Evolutionary conservation across 2,888 invertebrate genomes (phyloP).

Genomic region (Pinctada fucata): DNA sequence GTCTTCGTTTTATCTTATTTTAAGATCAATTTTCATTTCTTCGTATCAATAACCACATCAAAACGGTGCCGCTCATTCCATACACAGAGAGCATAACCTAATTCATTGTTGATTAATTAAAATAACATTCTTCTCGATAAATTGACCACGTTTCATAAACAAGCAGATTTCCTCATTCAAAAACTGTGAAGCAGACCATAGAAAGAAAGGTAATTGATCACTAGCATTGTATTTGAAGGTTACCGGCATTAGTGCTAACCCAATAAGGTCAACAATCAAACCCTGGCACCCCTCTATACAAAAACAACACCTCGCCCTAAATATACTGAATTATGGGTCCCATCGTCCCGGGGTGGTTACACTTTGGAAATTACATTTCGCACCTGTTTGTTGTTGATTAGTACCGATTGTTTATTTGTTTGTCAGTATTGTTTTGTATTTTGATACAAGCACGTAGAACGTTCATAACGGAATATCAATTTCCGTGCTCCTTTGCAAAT

Average conservation of each 20-base stretch:
- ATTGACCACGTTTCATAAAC: neutral
- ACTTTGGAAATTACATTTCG: no score
- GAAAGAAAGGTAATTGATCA: conserved; percentile 9
- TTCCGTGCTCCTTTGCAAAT: no score
- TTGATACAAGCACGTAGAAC: no score
- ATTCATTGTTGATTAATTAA: neutral
- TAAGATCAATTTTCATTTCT: neutral
- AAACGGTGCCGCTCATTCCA: neutral
- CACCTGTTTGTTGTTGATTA: no score
- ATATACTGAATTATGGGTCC: no score
- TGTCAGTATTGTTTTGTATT: no score
- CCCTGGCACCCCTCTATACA: neutral
- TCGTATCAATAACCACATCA: neutral
- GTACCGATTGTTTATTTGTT: no score
- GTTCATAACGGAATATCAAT: no score
- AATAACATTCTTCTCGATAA: neutral
- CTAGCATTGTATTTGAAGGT: conserved; percentile 1
- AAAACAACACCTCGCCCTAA: neutral
- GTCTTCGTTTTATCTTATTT: neutral
- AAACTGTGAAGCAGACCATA: conserved; percentile 5
- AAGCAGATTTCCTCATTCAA: neutral
- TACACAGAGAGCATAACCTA: neutral
- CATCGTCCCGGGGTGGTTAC: no score
- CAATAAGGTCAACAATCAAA: neutral
- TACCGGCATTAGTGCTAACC: neutral